Evolutionary conservation across 2,888 invertebrate genomes (phyloP), one percentile per base, ranked within the genome.

Genomic region (Halictus ligatus): DNA sequence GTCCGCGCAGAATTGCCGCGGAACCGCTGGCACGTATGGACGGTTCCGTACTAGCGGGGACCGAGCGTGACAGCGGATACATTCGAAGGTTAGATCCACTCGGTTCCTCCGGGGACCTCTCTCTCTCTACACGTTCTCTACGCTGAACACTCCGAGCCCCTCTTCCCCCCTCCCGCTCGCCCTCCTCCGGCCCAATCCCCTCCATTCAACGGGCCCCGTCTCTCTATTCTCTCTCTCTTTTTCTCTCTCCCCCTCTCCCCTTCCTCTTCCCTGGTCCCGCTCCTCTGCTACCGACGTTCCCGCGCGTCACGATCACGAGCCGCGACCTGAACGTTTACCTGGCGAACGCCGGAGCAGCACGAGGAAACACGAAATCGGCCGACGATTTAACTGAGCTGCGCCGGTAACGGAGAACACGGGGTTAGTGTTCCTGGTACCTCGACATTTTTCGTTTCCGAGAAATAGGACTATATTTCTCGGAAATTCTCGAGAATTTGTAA

Each of bases 11-110:
- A 79, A 81, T 54, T 72, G 58, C 83, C 87, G 80, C 83, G 87
- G 83, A 87, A 86, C 88, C 89, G 88, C 85, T 89, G 84, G 84
- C 86, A 80, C 89, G 89, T 86, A 90, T 89, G 87, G 90, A 89
- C 90, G 89, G 89, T 89, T 90, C 87, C 90, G 91, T 89, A 92
- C 93, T 92, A 89, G 86, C 91, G 90, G 80, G 82, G 75, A 81
- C 86, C 83, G 87, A 86, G 77, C 88, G 91, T 91, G 91, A 91
- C 91, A 91, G 88, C 90, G 86, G 87, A 90, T 89, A 93, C 92
- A 88, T 90, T 89, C 92, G 93, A 93, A 93, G 93, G 93, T 93
- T 93, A 92, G 91, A 92, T 91, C 82, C 83, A 67, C 91, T 89
- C 84, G 80, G 58, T 87, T 78, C 73, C 77, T 50, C 87, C 67